Conservation (phyloP, 2,113 vertebrate species). For the Dipodomys ordii region DNA sequence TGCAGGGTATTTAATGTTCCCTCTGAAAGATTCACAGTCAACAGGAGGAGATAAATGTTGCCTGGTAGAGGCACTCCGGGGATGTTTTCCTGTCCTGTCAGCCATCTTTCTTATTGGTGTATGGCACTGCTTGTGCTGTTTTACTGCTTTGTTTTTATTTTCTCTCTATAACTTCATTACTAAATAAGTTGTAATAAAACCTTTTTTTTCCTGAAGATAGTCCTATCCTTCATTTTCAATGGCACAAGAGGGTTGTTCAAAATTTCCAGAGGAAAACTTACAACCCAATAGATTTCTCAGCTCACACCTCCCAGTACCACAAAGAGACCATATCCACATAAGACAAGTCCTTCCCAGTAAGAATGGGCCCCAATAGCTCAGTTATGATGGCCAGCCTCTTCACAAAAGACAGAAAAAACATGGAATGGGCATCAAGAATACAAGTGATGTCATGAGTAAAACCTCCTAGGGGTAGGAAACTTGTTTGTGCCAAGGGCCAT, state of each 20-base stretch:
- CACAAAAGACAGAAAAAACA: not conserved
- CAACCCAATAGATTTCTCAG: not conserved
- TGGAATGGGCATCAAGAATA: not conserved
- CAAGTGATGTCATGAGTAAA: accelerated
- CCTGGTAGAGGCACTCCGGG: not conserved
- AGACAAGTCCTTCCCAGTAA: not conserved
- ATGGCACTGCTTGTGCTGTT: not conserved
- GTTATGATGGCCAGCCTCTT: not conserved
- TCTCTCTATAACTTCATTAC: not conserved
- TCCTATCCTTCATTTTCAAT: not conserved
- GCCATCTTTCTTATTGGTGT: not conserved
- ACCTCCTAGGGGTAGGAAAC: no score
- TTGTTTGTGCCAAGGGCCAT: no score
- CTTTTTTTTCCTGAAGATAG: slow-evolving; percentile 36
- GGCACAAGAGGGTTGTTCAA: not conserved
- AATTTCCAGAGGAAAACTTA: slow-evolving; percentile 51
- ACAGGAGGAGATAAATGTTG: not conserved
- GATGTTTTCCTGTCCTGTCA: not conserved
- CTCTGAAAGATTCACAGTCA: not conserved
- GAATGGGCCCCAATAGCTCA: not conserved
- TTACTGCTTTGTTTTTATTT: slow-evolving; percentile 19
- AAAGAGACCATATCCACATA: not conserved
- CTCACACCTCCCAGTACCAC: not conserved
- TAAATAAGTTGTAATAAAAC: slow-evolving; percentile 44
- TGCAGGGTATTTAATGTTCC: not conserved